Percentiles rank a stretch among this genome's conserved stretches.
Evolutionary conservation across 2,113 vertebrate genomes (phyloP).

Genomic region (Chamaea fasciata): DNA sequence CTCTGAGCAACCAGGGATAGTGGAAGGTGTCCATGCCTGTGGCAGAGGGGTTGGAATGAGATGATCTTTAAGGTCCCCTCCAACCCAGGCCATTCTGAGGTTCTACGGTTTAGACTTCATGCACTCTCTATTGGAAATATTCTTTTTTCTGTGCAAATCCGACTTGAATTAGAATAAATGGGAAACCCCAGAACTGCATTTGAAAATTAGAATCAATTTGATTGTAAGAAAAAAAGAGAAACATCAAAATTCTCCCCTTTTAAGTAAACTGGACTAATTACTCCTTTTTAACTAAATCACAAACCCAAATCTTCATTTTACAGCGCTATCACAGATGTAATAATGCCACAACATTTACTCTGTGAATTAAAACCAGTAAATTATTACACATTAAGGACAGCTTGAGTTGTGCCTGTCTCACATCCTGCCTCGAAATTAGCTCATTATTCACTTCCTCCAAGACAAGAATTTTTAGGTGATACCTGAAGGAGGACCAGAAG

Average conservation of each 20-base stretch:
- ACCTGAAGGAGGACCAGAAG: not conserved
- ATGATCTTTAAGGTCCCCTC: not conserved
- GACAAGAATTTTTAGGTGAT: not conserved
- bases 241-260: not conserved
- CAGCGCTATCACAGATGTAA: not conserved
- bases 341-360: not conserved
- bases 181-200: not conserved
- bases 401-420: not conserved
- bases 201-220: not conserved
- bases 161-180: not conserved
- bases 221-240: not conserved
- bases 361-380: not conserved
- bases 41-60: accelerated
- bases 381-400: not conserved
- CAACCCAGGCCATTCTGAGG: not conserved
- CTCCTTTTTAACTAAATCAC: not conserved
- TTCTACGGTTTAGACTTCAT: not conserved
- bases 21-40: not conserved
- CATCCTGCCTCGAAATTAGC: accelerated
- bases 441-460: not conserved
- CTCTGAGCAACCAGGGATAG: accelerated
- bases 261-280: not conserved
- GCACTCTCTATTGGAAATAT: not conserved
- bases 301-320: not conserved
- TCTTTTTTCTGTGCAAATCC: not conserved